Base-by-base conservation (phyloP, 1,140 invertebrate genomes). In the Lutraria rhynchaena region DNA sequence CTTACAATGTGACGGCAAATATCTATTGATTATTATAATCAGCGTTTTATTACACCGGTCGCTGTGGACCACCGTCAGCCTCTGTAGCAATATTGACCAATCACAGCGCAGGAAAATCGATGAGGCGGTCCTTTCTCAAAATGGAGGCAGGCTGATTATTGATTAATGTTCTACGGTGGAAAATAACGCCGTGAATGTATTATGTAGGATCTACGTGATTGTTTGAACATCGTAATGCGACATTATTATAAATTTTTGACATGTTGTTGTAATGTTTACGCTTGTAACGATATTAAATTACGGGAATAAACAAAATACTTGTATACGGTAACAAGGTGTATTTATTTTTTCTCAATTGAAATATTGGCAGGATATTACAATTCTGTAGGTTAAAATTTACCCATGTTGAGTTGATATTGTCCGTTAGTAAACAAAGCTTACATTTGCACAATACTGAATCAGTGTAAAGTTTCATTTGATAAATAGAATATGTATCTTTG, bases 11-110 rank as follows among this genome's bases (percentile, higher is more conserved):
- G 65, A 51, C 46, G 41, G 61, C 76, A 80, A 80, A 70, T 80
- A 69, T 58, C 53, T 67, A 80, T 80, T 60, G 76, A 80, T 80
- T 80, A 80, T 70, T 67, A 80, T 70, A 69, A 80, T 60, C 33
- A 53, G 51, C 60, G 46, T 41, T 65, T 46, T 35, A 80, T 46
- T 60, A 69, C 73, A 46, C 29, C 29, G 29, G 27, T 55, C 37
- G 35, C 31, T 22, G 41, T 44, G 9, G 17, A 53, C 73, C 35
- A n/a, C n/a, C 19, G 11, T 55, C 73, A 61, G 57, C 73, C 73
- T 75, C 73, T 49, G 73, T n/a, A 75, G 11, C 57, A 49, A 31
- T 75, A 44, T 75, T 61, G 58, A 29, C 73, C 73, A 75, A 75
- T 75, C 37, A 51, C 35, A 60, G 44, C 1, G 3, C 13, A 60